Evolutionary conservation across 2,888 invertebrate species (phyloP).

Genomic region (Drosophila sordidula): DNA sequence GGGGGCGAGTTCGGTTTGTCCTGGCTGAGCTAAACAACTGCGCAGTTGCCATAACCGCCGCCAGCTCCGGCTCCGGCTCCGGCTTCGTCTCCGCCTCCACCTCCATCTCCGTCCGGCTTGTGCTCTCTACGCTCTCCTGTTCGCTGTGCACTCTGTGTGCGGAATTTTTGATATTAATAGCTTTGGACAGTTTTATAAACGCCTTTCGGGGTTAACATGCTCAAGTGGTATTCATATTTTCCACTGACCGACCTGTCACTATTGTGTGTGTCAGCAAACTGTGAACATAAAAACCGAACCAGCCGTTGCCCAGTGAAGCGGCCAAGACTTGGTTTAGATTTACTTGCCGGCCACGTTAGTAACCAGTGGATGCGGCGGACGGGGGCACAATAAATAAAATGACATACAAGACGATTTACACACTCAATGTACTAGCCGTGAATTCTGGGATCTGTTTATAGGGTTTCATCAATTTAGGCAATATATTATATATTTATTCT

Average conservation of each 20-base stretch:
- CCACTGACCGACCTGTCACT: conserved; percentile 82
- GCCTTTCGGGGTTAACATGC: conserved; percentile 81
- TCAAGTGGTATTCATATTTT: conserved; percentile 81
- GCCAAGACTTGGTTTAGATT: conserved; percentile 28
- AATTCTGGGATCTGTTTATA: too few relatives aligned
- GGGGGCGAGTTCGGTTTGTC: conserved; percentile 23
- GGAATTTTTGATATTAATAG: conserved; percentile 82
- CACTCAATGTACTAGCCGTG: not conserved
- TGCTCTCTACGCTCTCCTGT: conserved; percentile 1
- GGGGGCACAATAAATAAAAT: conserved; percentile 15
- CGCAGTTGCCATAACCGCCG: conserved; percentile 52
- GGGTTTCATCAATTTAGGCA: too few relatives aligned
- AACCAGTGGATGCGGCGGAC: conserved; percentile 18
- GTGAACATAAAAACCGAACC: conserved; percentile 17
- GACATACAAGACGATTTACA: not conserved
- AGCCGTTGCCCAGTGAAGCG: conserved; percentile 14
- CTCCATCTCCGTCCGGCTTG: not conserved
- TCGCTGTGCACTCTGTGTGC: conserved; percentile 51
- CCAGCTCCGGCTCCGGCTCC: not conserved
- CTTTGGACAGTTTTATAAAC: conserved; percentile 82
- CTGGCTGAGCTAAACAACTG: conserved; percentile 60
- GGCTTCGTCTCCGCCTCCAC: not conserved
- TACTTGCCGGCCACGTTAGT: conserved; percentile 14
- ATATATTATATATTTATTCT: too few relatives aligned
- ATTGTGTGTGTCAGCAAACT: conserved; percentile 65